Evolutionary conservation across 2,888 invertebrate genomes (phyloP).

Genomic region (Trichopria drosophilae): DNA sequence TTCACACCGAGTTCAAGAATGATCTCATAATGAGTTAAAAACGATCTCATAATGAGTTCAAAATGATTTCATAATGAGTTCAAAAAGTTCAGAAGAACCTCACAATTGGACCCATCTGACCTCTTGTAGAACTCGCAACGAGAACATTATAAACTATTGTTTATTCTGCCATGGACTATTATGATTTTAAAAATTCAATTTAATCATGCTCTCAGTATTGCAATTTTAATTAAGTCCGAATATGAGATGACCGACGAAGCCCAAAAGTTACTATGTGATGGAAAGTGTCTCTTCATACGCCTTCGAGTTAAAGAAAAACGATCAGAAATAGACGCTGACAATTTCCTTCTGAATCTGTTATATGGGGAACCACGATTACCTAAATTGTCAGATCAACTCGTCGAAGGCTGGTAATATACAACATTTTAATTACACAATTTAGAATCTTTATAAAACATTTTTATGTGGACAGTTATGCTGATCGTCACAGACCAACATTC

Average conservation of each 20-base stretch:
- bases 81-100: too few relatives aligned
- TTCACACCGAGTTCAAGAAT: too few relatives aligned
- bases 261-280: conserved; percentile 46
- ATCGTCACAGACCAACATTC: conserved; percentile 47
- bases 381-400: conserved; percentile 32
- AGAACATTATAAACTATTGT: too few relatives aligned
- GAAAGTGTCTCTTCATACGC: conserved; percentile 51
- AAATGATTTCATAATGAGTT: too few relatives aligned
- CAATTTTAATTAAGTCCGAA: conserved; percentile 46
- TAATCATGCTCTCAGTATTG: too few relatives aligned
- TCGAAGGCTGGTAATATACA: conserved; percentile 47
- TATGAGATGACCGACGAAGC: conserved; percentile 44
- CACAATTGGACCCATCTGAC: too few relatives aligned
- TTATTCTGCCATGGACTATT: too few relatives aligned
- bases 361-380: conserved; percentile 46
- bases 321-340: conserved; percentile 47
- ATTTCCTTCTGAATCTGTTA: conserved; percentile 44
- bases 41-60: too few relatives aligned
- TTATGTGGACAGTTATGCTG: conserved; percentile 47
- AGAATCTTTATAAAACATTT: conserved; percentile 8
- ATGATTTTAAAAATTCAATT: too few relatives aligned
- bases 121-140: too few relatives aligned
- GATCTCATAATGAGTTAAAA: too few relatives aligned
- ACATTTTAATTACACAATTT: conserved; percentile 5
- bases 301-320: conserved; percentile 43